These are phyloP conservation scores for Pseudoips prasinana DNA, from an alignment of 2,888 invertebrate species.

Conservation along the genomic window DNA sequence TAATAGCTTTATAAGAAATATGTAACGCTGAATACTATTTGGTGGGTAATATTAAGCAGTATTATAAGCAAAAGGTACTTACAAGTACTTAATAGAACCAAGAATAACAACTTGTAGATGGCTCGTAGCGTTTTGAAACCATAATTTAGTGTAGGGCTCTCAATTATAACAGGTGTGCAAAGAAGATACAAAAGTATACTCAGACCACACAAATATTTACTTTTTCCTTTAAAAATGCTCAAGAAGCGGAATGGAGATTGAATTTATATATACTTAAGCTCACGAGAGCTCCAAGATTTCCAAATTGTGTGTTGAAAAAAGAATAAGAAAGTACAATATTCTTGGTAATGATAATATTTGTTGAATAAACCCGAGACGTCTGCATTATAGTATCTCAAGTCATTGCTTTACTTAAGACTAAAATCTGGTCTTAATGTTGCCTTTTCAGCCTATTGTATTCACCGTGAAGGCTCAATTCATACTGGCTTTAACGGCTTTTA, in stretches of 20 bases:
- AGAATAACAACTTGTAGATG: constrained; percentile 28
- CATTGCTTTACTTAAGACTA: constrained; percentile 64
- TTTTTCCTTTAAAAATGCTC: constrained; percentile 24
- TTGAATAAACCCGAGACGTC: constrained; percentile 20
- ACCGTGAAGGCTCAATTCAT: constrained; percentile 57
- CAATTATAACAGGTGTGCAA: constrained; percentile 37
- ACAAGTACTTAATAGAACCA: constrained; percentile 11
- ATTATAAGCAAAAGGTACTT: constrained; percentile 1
- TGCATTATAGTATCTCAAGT: constrained; percentile 51
- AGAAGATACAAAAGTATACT: constrained; percentile 23
- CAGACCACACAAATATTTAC: too few relatives aligned
- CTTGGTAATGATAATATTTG: neutral
- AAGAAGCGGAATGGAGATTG: constrained; percentile 28
- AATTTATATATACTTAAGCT: constrained; percentile 8
- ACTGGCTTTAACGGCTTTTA: constrained; percentile 61
- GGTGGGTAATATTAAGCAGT: too few relatives aligned
- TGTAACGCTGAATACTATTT: too few relatives aligned
- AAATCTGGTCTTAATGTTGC: constrained; percentile 67
- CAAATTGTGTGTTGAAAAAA: too few relatives aligned
- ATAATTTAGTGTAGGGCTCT: constrained; percentile 35
- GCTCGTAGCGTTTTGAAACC: constrained; percentile 24
- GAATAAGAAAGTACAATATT: too few relatives aligned
- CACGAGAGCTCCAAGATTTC: too few relatives aligned
- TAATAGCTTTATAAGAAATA: too few relatives aligned
- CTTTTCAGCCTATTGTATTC: constrained; percentile 64